These are phyloP conservation scores for Homalodisca vitripennis DNA, from an alignment of 1,140 invertebrate species.

Conservation along the genomic window DNA sequence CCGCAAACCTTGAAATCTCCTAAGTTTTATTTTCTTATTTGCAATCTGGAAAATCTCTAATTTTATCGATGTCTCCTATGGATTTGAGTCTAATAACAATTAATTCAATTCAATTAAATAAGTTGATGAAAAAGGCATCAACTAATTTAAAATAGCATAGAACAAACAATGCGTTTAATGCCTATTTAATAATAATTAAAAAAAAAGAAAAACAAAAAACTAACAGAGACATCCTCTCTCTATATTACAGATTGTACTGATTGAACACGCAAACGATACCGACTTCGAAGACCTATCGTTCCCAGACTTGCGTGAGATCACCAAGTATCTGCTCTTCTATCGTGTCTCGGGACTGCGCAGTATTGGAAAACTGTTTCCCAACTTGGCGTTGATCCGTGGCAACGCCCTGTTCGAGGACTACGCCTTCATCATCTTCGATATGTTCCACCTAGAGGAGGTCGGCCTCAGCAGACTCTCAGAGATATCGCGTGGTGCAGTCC, in stretches of 20 bases:
- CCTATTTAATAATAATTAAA: too few species aligned
- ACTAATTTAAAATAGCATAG: too few species aligned
- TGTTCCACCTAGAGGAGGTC: slow-evolving; percentile 68
- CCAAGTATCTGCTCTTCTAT: slow-evolving; percentile 65
- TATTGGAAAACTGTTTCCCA: slow-evolving; percentile 86
- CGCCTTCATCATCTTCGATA: slow-evolving; percentile 79
- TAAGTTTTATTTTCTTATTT: too few species aligned
- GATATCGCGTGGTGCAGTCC: slow-evolving; percentile 78
- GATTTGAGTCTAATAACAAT: too few species aligned
- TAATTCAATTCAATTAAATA: too few species aligned
- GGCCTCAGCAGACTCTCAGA: slow-evolving; percentile 77
- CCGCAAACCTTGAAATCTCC: too few species aligned
- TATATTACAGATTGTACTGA: slow-evolving; percentile 77
- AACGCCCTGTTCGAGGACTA: slow-evolving; percentile 78
- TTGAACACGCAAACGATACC: slow-evolving; percentile 54
- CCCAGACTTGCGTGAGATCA: slow-evolving; percentile 65
- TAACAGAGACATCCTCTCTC: too few species aligned
- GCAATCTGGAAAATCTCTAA: too few species aligned
- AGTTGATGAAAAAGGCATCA: too few species aligned
- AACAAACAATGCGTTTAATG: too few species aligned
- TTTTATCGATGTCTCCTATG: too few species aligned
- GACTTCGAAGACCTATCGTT: slow-evolving; percentile 60
- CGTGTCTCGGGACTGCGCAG: slow-evolving; percentile 73
- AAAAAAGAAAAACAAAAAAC: too few species aligned
- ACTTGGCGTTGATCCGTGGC: slow-evolving; percentile 89